Conservation (phyloP, 2,888 invertebrate species). For the Entomobrya proxima region DNA sequence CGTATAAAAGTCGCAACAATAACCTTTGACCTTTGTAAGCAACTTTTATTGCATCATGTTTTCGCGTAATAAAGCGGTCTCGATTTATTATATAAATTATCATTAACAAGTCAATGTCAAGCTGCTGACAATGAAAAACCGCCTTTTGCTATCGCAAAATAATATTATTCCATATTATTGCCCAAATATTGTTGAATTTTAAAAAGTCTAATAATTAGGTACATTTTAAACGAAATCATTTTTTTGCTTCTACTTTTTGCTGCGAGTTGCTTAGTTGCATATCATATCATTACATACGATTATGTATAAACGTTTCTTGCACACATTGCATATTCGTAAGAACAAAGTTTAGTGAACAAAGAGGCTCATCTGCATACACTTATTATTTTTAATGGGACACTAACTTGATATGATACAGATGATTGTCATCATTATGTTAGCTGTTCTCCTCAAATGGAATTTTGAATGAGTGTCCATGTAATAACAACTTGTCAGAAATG, state of each 20-base stretch:
- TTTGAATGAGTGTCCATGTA: background rate
- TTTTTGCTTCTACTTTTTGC: background rate
- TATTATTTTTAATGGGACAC: background rate
- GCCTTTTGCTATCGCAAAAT: background rate
- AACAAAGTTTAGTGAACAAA: background rate
- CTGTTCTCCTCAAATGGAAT: background rate
- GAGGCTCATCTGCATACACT: constrained; percentile 21
- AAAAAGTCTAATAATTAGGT: no score
- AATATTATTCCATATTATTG: background rate
- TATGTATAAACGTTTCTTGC: background rate
- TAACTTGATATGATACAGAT: constrained; percentile 34
- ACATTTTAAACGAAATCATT: no score
- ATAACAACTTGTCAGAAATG: constrained; percentile 16
- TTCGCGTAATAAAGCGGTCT: background rate
- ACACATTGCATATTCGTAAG: background rate
- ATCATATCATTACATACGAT: background rate
- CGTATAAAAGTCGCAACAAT: background rate
- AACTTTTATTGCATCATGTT: constrained; percentile 8
- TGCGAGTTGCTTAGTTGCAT: background rate
- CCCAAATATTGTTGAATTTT: background rate
- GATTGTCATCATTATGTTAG: constrained; percentile 5
- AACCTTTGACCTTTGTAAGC: constrained; percentile 11
- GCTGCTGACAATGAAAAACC: constrained; percentile 14
- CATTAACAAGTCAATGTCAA: constrained; percentile 45
- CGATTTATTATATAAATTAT: constrained; percentile 20